Evolutionary conservation across 1,140 invertebrate genomes (phyloP), one percentile per base, ranked within the genome.

Genomic region (Nymphalis io): DNA sequence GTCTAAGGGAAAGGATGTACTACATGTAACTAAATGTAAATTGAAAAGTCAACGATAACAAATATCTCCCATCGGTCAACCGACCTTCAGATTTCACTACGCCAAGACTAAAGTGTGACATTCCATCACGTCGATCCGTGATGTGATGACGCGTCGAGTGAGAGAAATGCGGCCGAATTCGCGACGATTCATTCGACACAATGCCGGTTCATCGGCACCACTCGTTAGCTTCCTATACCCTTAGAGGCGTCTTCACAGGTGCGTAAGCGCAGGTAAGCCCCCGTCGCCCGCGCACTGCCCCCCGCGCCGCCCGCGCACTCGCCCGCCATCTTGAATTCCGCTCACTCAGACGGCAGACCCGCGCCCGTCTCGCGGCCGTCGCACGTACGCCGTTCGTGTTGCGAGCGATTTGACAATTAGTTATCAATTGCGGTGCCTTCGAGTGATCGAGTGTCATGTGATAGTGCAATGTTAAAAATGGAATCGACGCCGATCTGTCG

Each of bases 401-500:
- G 68, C 66, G 73, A 81, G 76, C 72, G 70, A 75, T 64, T 59
- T 58, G 69, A 78, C 69, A 75, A 62, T 71, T 63, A 73, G 48
- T 78, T 75, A 73, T 73, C 68, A 78, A 76, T 72, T 76, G 63
- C 70, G 84, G 84, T 89, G 85, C 74, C 72, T 78, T 78, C 44
- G 53, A 78, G 85, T 85, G 84, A 79, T 87, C 79, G 67, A 80
- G 86, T 91, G 87, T 87, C 83, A 90, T 89, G 87, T 90, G 89
- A 89, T 87, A 86, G 89, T 89, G 88, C 64, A 85, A 83, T 88
- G 87, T 69, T 78, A 42, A 80, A 84, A 82, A 92, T 92, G 83
- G 95, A 95, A 84, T 95, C 97, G 66, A 98, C 97, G 71, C 98
- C 98, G 75, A 98, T 98, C 78, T 98, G 97, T 91, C 94, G 97